Evolutionary conservation across 2,797 vertebrate genomes (phyloP), one percentile per base, ranked within the genome.

Genomic region (Leptoclinus maculatus): DNA sequence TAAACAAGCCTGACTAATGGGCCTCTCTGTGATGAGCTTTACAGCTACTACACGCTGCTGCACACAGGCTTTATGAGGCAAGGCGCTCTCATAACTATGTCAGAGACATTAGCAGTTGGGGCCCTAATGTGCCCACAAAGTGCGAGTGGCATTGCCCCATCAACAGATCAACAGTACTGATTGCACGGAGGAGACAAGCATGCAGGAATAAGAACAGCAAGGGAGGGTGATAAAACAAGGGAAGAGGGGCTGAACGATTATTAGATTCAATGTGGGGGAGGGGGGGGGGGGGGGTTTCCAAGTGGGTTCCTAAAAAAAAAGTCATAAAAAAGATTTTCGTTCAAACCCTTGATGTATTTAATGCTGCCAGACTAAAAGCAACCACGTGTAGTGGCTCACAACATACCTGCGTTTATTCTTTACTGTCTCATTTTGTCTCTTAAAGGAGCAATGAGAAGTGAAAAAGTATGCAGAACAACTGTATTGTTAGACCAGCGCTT

Each of bases 61-160:
- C 71, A 76, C 64, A 59, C 34, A 3, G 32, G 58, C 66, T 89
- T 85, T 80, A 85, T 56, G 79, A 88, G 82, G 60, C 74, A 27
- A 56, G 59, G 41, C 29, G 19, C 74, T 72, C 79, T 57, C 74
- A 66, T 80, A 87, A 87, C 80, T 51, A 29, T 53, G 83, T 80
- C 87, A 80, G 39, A 84, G 74, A 66, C 79, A 78, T 87, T 84
- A 86, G 87, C 80, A 62, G 36, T 9, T 9, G 2, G 41, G 62
- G 72, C 74, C 41, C 45, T 79, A 78, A 87, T 71, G 79, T 56
- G 49, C 56, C 83, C 73, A 62, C 76, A 73, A 83, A 83, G 79
- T 82, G 84, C 39, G 43, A 70, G 77, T 60, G 59, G 54, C 56
- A 58, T 67, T 38, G 65, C 63, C 34, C 68, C 27, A 12, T 68